A percentile compares a stretch with the other conserved stretches of the same genome.
phyloP scores from a whole-genome alignment of 2,113 vertebrate species.

The Pristiophorus japonicus region DNA sequence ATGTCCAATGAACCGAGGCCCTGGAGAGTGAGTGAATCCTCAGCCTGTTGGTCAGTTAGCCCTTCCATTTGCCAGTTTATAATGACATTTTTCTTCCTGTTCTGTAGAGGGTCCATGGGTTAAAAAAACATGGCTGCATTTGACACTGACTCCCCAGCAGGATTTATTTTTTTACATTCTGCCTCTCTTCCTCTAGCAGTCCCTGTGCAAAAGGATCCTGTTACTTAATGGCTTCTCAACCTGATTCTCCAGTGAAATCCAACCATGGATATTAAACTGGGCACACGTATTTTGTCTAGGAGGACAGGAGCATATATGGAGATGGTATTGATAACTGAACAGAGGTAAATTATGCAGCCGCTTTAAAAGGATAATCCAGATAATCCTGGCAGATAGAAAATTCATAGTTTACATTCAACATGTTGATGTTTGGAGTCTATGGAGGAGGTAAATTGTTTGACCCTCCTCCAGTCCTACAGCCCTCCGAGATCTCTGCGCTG shows the following conservation, averaged over 20 bases:
- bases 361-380: not conserved
- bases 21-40: not conserved
- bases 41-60: not conserved
- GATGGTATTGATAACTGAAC: too few species aligned
- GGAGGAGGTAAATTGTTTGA: not conserved
- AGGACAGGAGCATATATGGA: too few species aligned
- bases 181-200: not conserved
- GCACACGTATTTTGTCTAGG: not conserved
- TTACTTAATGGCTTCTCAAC: not conserved
- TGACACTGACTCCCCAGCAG: not conserved
- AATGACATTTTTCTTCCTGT: not conserved
- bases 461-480: too few species aligned
- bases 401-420: not conserved
- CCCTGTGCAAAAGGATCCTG: not conserved
- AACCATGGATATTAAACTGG: not conserved
- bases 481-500: too few species aligned
- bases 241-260: not conserved
- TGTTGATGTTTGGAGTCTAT: not conserved
- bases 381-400: not conserved
- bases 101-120: not conserved
- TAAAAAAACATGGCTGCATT: not conserved
- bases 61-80: not conserved
- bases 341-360: not conserved
- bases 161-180: not conserved
- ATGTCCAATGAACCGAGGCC: not conserved